Base-by-base conservation (phyloP, 1,140 invertebrate species). In the Platyscapa corneri region DNA sequence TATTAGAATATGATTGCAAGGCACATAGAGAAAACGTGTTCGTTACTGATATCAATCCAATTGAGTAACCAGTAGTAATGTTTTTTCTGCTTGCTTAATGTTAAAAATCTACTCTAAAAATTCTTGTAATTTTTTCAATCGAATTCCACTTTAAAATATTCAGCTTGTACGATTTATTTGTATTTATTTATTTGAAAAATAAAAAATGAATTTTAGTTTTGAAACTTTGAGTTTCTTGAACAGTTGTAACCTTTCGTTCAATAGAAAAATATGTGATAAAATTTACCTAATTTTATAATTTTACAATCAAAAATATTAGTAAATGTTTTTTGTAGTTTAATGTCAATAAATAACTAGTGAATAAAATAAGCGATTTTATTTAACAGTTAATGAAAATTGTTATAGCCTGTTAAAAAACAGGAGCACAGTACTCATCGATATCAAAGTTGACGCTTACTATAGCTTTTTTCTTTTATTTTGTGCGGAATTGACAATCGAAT, bases 401-500 rank as follows among this genome's bases (percentile, higher is more conserved):
- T 6, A 27, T 64, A 64, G 16, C 64, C 32, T 32, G 64, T 34
- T 34, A 34, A 60, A 60, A 27, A 60, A 60, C 1, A 60, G 56
- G 27, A 3, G 27, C 23, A 60, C 56, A 60, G 5, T 27, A 60
- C 56, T 60, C 10, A 53, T 53, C 3, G 23, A 60, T 27, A 10
- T 60, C 14, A 30, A 12, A 34, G 30, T 70, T n/a, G 1, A 60
- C 20, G 56, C 14, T 60, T 27, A 60, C 23, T 72, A 72, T 49
- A 75, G 46, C 65, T 72, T 83, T 30, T 65, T 64, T 14, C 27
- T 78, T 7, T 46, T 70, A 32, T 30, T 85, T 84, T 84, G 80
- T 82, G 75, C 75, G 42, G n/a, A 72, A 72, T 83, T 70, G 65
- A 74, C 65, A 37, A 37, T 77, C 49, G 30, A 67, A 23, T 77